Percentiles rank a stretch among this genome's conserved stretches.
Conservation (phyloP, 2,797 vertebrate species). For the Hylomyscus alleni region DNA sequence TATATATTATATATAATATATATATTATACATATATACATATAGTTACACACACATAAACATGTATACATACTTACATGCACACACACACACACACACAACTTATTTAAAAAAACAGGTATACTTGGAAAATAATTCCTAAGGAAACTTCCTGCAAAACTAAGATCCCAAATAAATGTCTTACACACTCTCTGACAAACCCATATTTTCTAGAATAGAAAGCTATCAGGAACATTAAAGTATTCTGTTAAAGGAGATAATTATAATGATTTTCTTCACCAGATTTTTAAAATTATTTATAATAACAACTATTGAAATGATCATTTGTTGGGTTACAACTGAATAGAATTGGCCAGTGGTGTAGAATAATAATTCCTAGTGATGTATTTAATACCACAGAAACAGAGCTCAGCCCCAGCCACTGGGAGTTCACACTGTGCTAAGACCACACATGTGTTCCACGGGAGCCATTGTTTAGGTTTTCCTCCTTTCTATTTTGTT, state of each 20-base stretch:
- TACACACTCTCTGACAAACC: slow-evolving; percentile 62
- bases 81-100: not conserved
- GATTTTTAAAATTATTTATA: slow-evolving; percentile 72
- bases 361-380: slow-evolving; percentile 49
- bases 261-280: slow-evolving; percentile 17
- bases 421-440: not conserved
- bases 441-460: slow-evolving; percentile 24
- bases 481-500: slow-evolving; percentile 40
- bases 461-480: not conserved
- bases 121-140: slow-evolving; percentile 70
- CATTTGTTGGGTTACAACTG: slow-evolving; percentile 54
- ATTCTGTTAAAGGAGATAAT: slow-evolving; percentile 57
- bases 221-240: slow-evolving; percentile 53
- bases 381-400: slow-evolving; percentile 36
- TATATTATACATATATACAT: not conserved
- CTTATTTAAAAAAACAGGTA: slow-evolving; percentile 50
- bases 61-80: not conserved
- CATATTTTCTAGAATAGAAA: slow-evolving; percentile 66
- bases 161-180: slow-evolving; percentile 65
- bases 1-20: no score
- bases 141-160: slow-evolving; percentile 77
- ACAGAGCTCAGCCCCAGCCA: not conserved
- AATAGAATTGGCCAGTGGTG: slow-evolving; percentile 32
- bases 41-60: not conserved
- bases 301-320: slow-evolving; percentile 67